phyloP scores from a whole-genome alignment of 2,113 vertebrate genomes.

The Ictalurus furcatus region DNA sequence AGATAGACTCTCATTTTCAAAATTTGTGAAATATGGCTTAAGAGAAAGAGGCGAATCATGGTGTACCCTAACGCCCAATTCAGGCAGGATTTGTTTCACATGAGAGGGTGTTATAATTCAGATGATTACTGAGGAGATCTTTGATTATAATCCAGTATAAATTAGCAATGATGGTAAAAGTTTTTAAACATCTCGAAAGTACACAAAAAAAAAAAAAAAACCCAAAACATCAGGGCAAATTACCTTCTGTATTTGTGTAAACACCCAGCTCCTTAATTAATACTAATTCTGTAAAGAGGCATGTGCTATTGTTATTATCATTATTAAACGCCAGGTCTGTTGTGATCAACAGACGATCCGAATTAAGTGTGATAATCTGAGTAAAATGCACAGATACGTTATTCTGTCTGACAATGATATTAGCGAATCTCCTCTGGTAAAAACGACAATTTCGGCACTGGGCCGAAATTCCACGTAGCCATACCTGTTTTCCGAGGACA shows the following conservation, averaged over 20 bases:
- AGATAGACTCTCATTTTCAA: not conserved
- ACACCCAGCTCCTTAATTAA: not conserved
- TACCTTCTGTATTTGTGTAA: not conserved
- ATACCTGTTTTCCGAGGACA: conserved; percentile 91
- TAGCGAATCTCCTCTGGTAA: not conserved
- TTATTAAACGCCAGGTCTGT: not conserved
- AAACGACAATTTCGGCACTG: no score
- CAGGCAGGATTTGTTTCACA: not conserved
- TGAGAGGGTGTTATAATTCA: not conserved
- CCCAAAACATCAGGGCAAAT: not conserved
- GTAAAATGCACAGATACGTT: not conserved
- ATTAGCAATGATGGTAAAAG: not conserved
- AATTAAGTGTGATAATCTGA: not conserved
- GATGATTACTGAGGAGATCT: not conserved
- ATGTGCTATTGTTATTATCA: not conserved
- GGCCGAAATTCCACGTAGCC: not conserved
- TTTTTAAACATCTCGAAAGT: not conserved
- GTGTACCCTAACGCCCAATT: not conserved
- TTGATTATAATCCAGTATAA: not conserved
- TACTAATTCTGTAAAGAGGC: not conserved
- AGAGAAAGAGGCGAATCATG: not conserved
- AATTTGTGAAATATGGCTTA: not conserved
- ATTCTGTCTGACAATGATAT: not conserved
- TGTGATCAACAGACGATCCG: not conserved
- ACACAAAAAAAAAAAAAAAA: not conserved